Base-by-base conservation (phyloP, 2,797 vertebrate species). In the Bradypodion ventrale region DNA sequence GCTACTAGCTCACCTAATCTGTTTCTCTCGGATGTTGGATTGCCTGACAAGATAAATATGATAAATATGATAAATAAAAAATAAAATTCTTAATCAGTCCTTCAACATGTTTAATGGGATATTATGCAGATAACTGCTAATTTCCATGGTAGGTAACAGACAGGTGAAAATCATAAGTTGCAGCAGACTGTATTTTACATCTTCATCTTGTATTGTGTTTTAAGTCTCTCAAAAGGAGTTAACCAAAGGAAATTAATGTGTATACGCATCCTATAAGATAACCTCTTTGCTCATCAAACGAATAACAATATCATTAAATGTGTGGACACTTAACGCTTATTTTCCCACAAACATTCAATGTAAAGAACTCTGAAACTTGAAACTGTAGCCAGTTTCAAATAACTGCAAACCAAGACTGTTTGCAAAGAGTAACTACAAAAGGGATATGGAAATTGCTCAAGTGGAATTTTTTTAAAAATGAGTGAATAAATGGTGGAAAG, bases 321-420 rank as follows among this genome's bases (percentile, higher is more conserved):
- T 84, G 37, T 27, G 35, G 85, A 93, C 91, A 74, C 3, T 56
- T 81, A 74, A 78, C 75, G 85, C 87, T 88, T 63, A 44, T 91
- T 91, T 56, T 83, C 59, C 69, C 70, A 68, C 59, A 88, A 82
- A 83, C 81, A 74, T 60, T 86, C 88, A 62, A 25, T 68, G 60
- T 32, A 78, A 78, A 66, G 44, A 86, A 82, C 80, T 86, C 72
- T 83, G 87, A 70, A 73, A 82, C 62, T 86, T 91, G 74, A 5
- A 73, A 70, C 83, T 88, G 85, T 1, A 0, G 35, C 42, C 84
- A 89, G 29, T n/a, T n/a, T n/a, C n/a, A n/a, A n/a, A n/a, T n/a
- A n/a, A n/a, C n/a, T n/a, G n/a, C n/a, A 88, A 86, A 74, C 88
- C 81, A 88, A 0, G n/a, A 29, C 56, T 27, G 7, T 83, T 83